phyloP scores from a whole-genome alignment of 2,797 vertebrate species.

The Sebastes oblongus region DNA sequence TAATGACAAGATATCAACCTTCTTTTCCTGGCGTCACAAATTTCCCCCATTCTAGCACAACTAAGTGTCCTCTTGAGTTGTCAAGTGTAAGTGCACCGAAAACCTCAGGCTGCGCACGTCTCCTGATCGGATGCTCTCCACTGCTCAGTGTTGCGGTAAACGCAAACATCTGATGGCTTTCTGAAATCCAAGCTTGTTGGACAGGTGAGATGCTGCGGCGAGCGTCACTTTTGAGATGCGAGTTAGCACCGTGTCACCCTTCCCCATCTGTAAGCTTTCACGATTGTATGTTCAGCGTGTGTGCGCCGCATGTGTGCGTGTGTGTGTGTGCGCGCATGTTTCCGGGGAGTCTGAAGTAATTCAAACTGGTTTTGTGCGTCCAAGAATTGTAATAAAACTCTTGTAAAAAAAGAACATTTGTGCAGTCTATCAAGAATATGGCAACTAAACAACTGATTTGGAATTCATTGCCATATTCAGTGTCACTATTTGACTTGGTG shows the following conservation, averaged over 20 bases:
- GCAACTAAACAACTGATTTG: constrained; percentile 73
- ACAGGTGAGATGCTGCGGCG: constrained; percentile 84
- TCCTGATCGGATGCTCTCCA: constrained; percentile 72
- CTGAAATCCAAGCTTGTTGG: constrained; percentile 78
- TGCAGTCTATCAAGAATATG: constrained; percentile 69
- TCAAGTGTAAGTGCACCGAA: constrained; percentile 68
- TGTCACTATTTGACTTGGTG: constrained; percentile 78
- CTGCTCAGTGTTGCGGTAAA: constrained; percentile 85
- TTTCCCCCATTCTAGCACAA: constrained; percentile 56
- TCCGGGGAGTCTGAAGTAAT: constrained; percentile 37
- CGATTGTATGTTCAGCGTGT: constrained; percentile 4
- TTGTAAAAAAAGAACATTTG: constrained; percentile 68
- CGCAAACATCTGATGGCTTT: constrained; percentile 84
- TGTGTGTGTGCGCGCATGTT: background rate
- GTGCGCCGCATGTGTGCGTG: background rate
- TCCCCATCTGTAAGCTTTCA: constrained; percentile 83
- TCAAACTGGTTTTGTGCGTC: constrained; percentile 41
- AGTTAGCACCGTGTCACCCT: constrained; percentile 83
- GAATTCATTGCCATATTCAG: constrained; percentile 77
- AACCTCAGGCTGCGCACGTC: constrained; percentile 56
- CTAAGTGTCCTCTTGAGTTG: constrained; percentile 76
- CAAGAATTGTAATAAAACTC: constrained; percentile 51
- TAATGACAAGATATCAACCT: constrained; percentile 75
- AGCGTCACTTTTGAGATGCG: constrained; percentile 80
- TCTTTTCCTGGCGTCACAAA: constrained; percentile 56